Base-by-base conservation (phyloP, 1,140 invertebrate species). In the Aphelinus atriplicis region DNA sequence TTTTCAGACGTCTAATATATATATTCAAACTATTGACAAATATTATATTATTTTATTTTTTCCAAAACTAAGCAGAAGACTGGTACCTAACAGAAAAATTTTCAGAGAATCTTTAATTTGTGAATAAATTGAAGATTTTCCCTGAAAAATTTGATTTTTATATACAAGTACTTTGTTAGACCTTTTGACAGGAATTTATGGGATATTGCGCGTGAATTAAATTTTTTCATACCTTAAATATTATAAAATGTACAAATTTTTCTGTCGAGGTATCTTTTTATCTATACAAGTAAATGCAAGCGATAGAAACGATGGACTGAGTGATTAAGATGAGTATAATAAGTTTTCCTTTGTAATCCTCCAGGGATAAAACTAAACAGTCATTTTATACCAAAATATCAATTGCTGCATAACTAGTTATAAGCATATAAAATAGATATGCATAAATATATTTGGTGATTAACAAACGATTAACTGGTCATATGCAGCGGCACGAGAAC, bases 361-460 rank as follows among this genome's bases (percentile, higher is more conserved):
- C 26, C 45, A 45, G 47, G 46, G n/a, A 71, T 75, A 48, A 55
- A 71, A 65, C 58, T 64, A 69, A 75, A 81, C 72, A 69, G 77
- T 80, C 77, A 81, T 82, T 83, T 82, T 82, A 81, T 83, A 83
- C 78, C 80, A 80, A 81, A 82, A 79, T 80, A 78, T 76, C 77
- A 67, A 76, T 71, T 68, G 61, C 61, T 66, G 58, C 68, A 70
- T 70, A 73, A 68, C 7, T 76, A 76, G 63, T 53, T 72, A 60
- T 75, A 75, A 71, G 48, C 5, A 60, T 66, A 71, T 71, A 66
- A 71, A 75, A 10, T 75, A 43, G 48, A 75, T 60, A 58, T 60
- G 43, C 71, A 71, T 75, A 66, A 71, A 71, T 55, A 45, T 75
- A 75, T 71, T 57, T 65, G 57, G 53, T 71, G 42, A 71, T 65